Evolutionary conservation across 2,113 vertebrate species (phyloP).

Genomic region (Caranx ignobilis): DNA sequence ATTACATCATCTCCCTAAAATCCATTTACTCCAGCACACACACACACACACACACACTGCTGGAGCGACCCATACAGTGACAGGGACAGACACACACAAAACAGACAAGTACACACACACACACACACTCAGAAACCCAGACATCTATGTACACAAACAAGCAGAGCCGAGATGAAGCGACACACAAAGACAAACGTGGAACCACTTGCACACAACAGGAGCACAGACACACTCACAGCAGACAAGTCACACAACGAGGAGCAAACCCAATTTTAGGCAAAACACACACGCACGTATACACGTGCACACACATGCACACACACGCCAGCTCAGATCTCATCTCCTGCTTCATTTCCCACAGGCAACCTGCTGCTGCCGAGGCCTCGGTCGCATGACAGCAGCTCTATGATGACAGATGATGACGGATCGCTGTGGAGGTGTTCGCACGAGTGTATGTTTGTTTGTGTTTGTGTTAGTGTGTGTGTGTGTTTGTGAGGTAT

Average conservation of each 20-base stretch:
- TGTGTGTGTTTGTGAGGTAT: not conserved
- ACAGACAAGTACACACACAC: constrained; percentile 4
- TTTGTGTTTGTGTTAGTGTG: not conserved
- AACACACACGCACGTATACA: not conserved
- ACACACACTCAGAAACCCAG: not conserved
- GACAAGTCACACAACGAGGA: not conserved
- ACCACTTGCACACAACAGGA: not conserved
- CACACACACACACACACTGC: constrained; percentile 5
- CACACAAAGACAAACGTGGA: too few relatives aligned
- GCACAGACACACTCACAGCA: not conserved
- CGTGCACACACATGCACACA: too few relatives aligned
- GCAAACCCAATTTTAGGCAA: not conserved
- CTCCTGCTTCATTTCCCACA: constrained; percentile 51
- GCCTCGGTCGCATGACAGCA: constrained; percentile 39
- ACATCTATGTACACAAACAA: too few relatives aligned
- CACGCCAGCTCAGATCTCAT: constrained; percentile 26
- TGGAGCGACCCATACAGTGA: constrained; percentile 16
- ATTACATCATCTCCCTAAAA: constrained; percentile 61
- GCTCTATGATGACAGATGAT: constrained; percentile 46
- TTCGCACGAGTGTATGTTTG: not conserved
- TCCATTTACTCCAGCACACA: constrained; percentile 41
- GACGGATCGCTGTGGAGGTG: constrained; percentile 27
- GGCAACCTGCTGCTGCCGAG: constrained; percentile 48
- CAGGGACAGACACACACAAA: constrained; percentile 24
- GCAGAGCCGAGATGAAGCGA: too few relatives aligned